Conservation (phyloP, 1,140 invertebrate genomes). For the Drosophila ambigua region DNA sequence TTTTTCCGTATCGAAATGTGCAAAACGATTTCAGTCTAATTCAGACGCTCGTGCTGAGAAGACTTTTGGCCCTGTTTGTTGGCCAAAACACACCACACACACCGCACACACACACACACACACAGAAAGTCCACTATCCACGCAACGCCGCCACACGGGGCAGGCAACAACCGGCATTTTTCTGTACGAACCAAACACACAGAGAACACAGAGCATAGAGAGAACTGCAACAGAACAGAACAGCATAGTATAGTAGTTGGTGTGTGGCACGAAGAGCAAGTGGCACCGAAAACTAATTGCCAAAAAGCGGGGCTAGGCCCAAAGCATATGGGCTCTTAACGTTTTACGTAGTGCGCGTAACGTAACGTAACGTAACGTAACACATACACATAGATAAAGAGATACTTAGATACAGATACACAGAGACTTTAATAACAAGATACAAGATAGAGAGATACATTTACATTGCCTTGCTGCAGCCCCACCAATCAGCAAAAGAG, state of each 20-base stretch:
- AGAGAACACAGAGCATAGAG: background rate
- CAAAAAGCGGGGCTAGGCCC: constrained; percentile 18
- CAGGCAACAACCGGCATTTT: too few relatives aligned
- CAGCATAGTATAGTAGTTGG: constrained; percentile 13
- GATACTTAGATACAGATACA: constrained; percentile 16
- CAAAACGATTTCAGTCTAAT: constrained; percentile 84
- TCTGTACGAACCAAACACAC: constrained; percentile 11
- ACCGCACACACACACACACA: too few relatives aligned
- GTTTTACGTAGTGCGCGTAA: constrained; percentile 64
- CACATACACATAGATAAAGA: constrained; percentile 10
- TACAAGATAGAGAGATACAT: constrained; percentile 5
- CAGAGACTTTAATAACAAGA: background rate
- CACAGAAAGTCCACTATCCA: too few relatives aligned
- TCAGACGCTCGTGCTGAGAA: constrained; percentile 84
- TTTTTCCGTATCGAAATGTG: constrained; percentile 84
- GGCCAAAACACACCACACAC: constrained; percentile 34
- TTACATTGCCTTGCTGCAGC: constrained; percentile 29
- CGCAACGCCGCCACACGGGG: too few relatives aligned
- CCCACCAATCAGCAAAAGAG: too few relatives aligned
- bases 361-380: constrained; percentile 44
- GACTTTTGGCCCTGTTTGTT: constrained; percentile 80
- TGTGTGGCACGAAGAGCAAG: constrained; percentile 13
- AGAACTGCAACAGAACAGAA: constrained; percentile 25
- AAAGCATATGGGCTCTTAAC: constrained; percentile 4
- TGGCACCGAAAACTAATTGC: constrained; percentile 31